Evolutionary conservation across 2,888 invertebrate genomes (phyloP).

Genomic region (Rhaphigaster nebulosa): DNA sequence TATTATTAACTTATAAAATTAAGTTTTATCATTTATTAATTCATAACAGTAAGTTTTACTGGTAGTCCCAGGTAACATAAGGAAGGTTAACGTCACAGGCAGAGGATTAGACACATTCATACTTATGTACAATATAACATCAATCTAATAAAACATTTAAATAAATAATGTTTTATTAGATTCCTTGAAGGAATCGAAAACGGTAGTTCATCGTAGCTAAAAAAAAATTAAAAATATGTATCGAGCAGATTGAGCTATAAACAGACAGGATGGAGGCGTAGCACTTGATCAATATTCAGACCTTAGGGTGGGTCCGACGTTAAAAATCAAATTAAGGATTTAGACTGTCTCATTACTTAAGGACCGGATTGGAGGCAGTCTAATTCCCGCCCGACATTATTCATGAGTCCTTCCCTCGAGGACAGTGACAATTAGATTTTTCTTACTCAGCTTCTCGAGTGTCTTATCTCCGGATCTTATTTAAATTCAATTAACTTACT

Average conservation of each 20-base stretch:
- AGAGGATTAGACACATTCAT: too few species aligned
- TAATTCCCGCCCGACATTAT: conserved; percentile 15
- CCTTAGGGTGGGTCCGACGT: neutral
- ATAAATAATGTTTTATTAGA: too few species aligned
- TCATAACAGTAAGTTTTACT: too few species aligned
- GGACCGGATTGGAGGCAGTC: conserved; percentile 29
- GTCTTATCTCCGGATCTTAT: neutral
- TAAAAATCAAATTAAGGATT: conserved; percentile 50
- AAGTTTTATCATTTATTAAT: too few species aligned
- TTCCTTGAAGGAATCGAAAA: neutral
- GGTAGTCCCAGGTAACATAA: too few species aligned
- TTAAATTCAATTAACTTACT: conserved; percentile 42
- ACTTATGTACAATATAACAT: too few species aligned
- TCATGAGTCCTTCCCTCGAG: neutral
- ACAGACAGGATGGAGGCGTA: neutral
- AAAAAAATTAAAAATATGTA: neutral
- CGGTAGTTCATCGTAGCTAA: neutral
- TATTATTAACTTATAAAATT: too few species aligned
- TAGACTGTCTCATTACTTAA: conserved; percentile 30
- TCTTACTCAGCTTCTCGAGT: conserved; percentile 31
- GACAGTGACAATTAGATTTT: conserved; percentile 35
- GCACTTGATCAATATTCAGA: conserved; percentile 1
- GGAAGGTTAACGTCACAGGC: too few species aligned
- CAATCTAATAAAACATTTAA: too few species aligned
- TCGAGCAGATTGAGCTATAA: neutral